These are phyloP conservation scores for Etheostoma cragini DNA, from an alignment of 2,113 vertebrate genomes.

Conservation along the genomic window DNA sequence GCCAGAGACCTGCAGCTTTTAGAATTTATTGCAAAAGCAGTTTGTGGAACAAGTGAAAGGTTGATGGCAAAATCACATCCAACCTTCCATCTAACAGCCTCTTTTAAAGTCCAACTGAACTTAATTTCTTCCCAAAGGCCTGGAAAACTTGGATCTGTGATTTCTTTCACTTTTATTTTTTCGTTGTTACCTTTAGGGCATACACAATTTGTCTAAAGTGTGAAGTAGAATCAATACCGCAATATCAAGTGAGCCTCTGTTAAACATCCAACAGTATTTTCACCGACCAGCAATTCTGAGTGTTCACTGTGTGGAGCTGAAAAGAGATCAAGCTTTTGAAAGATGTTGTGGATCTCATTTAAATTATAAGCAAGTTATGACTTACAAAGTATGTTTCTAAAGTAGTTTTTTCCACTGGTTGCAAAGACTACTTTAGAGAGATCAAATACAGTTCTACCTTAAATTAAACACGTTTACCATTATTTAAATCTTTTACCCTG, in stretches of 20 bases:
- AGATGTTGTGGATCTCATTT: not conserved
- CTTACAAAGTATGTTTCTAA: not conserved
- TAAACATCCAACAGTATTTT: slow-evolving; percentile 71
- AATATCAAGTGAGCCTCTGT: slow-evolving; percentile 73
- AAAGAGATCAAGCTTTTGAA: slow-evolving; percentile 32
- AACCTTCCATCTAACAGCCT: slow-evolving; percentile 67
- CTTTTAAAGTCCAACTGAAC: slow-evolving; percentile 67
- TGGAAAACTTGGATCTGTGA: slow-evolving; percentile 64
- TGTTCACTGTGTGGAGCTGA: slow-evolving; percentile 22
- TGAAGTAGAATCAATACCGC: slow-evolving; percentile 73
- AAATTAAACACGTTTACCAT: not conserved
- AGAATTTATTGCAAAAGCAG: slow-evolving; percentile 68
- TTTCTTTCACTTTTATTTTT: slow-evolving; percentile 72
- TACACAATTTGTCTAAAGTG: slow-evolving; percentile 66
- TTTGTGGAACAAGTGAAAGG: slow-evolving; percentile 71
- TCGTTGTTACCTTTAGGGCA: slow-evolving; percentile 74
- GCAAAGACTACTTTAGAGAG: not conserved
- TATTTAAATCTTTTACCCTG: not conserved
- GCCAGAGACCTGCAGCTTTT: slow-evolving; percentile 40
- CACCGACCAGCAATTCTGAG: slow-evolving; percentile 48
- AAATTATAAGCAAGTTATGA: slow-evolving; percentile 1
- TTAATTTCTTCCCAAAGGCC: slow-evolving; percentile 72
- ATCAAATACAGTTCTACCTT: not conserved
- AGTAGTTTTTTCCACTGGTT: not conserved
- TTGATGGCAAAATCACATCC: slow-evolving; percentile 70